Evolutionary conservation across 1,140 invertebrate species (phyloP), one percentile per base, ranked within the genome.

Genomic region (Zaprionus davidi): DNA sequence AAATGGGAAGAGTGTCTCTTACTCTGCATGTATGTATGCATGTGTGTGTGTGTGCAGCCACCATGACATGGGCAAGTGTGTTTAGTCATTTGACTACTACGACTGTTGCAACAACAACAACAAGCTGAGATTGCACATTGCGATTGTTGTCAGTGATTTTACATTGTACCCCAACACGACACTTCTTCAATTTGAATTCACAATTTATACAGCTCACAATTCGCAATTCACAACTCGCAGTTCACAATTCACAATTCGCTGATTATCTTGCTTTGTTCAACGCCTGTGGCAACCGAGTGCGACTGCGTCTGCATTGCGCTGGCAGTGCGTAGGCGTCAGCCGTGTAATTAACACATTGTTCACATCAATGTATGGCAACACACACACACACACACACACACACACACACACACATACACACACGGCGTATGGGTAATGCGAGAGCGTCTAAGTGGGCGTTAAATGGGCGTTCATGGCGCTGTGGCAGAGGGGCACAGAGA

Each of bases 371-470:
- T 67, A 58, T 63, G 31, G 60, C 44, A 63, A 63, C 26, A 34
- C n/a, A 63, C 26, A 6, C 57, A 26, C 26, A 6, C 26, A 26
- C 26, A 26, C 26, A 26, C 5, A 26, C 5, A 6, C 26, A 28
- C 26, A 9, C 28, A 6, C 57, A 26, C 26, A 6, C 26, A 26
- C 26, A 26, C 26, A 26, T 1, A 26, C 5, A 6, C 26, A 28
- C 26, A 9, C 28, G 26, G 24, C 72, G 59, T 63, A 69, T 80
- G 51, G 51, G 71, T 71, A 82, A 78, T 77, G 77, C 51, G 66
- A 78, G 56, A 63, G 76, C 67, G 51, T 62, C 65, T 83, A 84
- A 83, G 77, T 83, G 73, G 77, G 81, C 81, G 78, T 83, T 73
- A 78, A 84, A 84, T 80, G 73, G 77, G 81, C 77, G 72, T 77